Evolutionary conservation across 1,140 invertebrate species (phyloP), one percentile per base, ranked within the genome.

Genomic region (Drosophila chauvacae): DNA sequence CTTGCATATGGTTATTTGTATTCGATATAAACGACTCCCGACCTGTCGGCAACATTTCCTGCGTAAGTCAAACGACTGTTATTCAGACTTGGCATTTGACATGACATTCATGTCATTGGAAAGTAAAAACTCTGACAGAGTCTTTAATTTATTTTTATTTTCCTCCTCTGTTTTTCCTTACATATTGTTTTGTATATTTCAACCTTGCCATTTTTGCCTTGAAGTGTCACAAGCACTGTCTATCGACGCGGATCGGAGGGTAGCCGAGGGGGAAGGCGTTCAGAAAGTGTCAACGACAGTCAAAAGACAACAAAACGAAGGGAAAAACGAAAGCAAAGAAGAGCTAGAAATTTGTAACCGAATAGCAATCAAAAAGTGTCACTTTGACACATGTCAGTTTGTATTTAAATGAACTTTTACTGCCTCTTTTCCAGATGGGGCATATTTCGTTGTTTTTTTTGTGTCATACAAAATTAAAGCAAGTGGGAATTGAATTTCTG

Each of bases 311-410:
- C 47, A 77, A 44, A 56, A 55, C 18, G 47, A 26, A 30, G 35
- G 41, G 35, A 42, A 33, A 42, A 45, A 48, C 26, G 41, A 60
- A 55, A n/a, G 44, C 18, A n/a, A 39, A 53, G 70, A 76, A 75
- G 68, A 66, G 68, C 55, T 61, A 69, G 57, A 83, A 85, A 77
- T 80, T 83, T 62, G 57, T 80, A 76, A 68, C 59, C 63, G 53
- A 59, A 55, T 55, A 86, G 69, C 80, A 83, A 82, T 82, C 80
- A 75, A 85, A 85, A 86, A 72, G 65, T 86, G 82, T 79, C 82
- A 86, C 53, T 70, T 86, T 86, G 82, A 87, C 82, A 79, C 65
- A 82, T 79, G 82, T 81, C 82, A 78, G 72, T 87, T 82, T 75
- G 61, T 69, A 75, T 86, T 86, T 71, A 86, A 86, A 86, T 86